Conservation (phyloP, 2,113 vertebrate genomes). For the Tenebrosternarchus preto region DNA sequence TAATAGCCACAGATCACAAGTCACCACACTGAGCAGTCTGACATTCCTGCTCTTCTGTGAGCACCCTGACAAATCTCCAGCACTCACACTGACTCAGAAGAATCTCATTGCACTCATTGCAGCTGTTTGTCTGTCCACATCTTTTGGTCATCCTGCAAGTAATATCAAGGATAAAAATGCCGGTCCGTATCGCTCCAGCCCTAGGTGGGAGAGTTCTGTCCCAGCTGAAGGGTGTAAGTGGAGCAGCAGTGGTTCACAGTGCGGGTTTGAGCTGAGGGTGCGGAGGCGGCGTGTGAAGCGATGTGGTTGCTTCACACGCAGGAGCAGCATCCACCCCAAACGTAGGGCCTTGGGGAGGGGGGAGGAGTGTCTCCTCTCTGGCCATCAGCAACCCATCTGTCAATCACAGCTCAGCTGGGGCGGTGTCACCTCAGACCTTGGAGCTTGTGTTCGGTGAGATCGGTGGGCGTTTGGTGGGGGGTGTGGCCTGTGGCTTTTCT, state of each 20-base stretch:
- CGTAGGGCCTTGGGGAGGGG: too few relatives aligned
- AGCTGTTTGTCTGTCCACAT: too few relatives aligned
- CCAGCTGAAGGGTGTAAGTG: conserved; percentile 16
- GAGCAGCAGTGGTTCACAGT: background rate
- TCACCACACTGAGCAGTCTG: background rate
- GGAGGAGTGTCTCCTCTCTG: conserved; percentile 14
- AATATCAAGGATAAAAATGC: too few relatives aligned
- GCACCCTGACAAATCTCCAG: background rate
- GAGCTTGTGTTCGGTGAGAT: background rate
- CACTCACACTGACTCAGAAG: background rate
- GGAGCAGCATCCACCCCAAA: background rate
- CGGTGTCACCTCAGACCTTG: background rate
- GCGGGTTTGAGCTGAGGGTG: conserved; percentile 7
- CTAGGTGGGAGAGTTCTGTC: background rate
- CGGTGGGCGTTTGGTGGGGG: too few relatives aligned
- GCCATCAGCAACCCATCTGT: conserved; percentile 39
- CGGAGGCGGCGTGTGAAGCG: conserved; percentile 33
- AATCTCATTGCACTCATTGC: too few relatives aligned
- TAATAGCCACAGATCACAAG: too few relatives aligned
- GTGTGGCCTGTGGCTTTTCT: too few relatives aligned
- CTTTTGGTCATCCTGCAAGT: too few relatives aligned
- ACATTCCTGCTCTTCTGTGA: background rate
- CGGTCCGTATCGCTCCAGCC: too few relatives aligned
- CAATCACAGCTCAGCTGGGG: conserved; percentile 29
- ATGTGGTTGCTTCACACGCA: conserved; percentile 25